Conservation (phyloP, 2,113 vertebrate species). For the Tympanuchus pallidicinctus region DNA sequence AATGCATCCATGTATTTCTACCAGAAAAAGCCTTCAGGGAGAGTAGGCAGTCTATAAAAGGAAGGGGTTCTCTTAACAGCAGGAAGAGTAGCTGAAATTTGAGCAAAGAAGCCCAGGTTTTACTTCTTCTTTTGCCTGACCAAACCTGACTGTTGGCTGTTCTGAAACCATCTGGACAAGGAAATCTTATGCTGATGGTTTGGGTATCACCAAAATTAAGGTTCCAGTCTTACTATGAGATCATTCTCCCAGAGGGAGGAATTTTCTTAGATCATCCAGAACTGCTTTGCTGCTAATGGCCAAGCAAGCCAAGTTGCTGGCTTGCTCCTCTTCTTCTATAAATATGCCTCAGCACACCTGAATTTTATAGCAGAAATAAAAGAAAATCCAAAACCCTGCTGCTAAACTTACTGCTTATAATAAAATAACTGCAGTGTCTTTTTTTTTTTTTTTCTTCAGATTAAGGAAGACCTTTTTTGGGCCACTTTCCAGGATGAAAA, state of each 20-base stretch:
- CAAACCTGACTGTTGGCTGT: background rate
- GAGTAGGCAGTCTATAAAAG: background rate
- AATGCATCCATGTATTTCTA: background rate
- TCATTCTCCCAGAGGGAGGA: background rate
- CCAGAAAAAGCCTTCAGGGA: background rate
- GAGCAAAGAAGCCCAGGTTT: background rate
- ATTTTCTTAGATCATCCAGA: background rate
- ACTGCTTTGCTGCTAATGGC: background rate
- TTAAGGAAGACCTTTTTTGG: constrained; percentile 8
- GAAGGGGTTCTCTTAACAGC: background rate
- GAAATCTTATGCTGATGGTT: background rate
- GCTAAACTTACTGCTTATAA: background rate
- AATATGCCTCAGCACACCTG: background rate
- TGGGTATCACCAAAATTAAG: background rate
- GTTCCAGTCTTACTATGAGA: background rate
- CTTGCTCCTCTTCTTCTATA: background rate
- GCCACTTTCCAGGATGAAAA: constrained; percentile 46
- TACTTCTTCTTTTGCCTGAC: background rate
- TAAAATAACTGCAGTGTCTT: background rate
- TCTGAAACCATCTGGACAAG: background rate
- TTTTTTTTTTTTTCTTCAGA: background rate
- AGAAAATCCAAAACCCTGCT: background rate
- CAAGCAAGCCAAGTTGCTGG: background rate
- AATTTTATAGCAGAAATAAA: constrained; percentile 6
- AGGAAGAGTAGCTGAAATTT: background rate